These are phyloP conservation scores for Phainopepla nitens DNA, from an alignment of 2,113 vertebrate species.

Conservation along the genomic window DNA sequence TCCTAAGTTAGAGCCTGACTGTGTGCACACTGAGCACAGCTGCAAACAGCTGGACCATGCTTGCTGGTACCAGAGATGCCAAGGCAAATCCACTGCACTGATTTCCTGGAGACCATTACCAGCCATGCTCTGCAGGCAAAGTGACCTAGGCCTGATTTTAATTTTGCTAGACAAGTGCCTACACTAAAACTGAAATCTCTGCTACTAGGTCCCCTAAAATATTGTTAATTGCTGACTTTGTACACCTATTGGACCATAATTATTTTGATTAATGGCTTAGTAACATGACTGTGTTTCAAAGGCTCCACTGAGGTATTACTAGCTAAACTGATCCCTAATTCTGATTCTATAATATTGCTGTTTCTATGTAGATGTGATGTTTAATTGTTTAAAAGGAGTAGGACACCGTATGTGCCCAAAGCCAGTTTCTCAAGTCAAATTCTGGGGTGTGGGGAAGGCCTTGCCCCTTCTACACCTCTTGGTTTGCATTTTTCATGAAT, in stretches of 20 bases:
- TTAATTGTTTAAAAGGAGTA: not conserved
- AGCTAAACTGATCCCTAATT: not conserved
- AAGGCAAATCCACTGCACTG: not conserved
- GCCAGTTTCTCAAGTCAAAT: not conserved
- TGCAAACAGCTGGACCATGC: not conserved
- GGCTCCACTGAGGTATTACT: not conserved
- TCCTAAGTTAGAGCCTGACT: not conserved
- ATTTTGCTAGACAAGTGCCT: not conserved
- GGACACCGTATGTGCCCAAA: not conserved
- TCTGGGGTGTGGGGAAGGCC: not conserved
- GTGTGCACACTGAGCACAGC: not conserved
- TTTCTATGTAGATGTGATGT: not conserved
- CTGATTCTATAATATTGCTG: not conserved
- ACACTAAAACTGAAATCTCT: not conserved
- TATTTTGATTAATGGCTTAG: not conserved
- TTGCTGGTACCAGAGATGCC: not conserved
- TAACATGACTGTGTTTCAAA: not conserved
- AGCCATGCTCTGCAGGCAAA: not conserved
- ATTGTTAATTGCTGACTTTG: not conserved
- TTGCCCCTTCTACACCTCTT: not conserved
- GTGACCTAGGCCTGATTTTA: not conserved
- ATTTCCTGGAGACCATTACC: not conserved
- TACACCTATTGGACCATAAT: not conserved
- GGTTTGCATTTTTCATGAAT: not conserved
- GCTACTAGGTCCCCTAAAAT: not conserved